Evolutionary conservation across 2,113 vertebrate genomes (phyloP), one percentile per base, ranked within the genome.

Genomic region (Cheirogaleus medius): DNA sequence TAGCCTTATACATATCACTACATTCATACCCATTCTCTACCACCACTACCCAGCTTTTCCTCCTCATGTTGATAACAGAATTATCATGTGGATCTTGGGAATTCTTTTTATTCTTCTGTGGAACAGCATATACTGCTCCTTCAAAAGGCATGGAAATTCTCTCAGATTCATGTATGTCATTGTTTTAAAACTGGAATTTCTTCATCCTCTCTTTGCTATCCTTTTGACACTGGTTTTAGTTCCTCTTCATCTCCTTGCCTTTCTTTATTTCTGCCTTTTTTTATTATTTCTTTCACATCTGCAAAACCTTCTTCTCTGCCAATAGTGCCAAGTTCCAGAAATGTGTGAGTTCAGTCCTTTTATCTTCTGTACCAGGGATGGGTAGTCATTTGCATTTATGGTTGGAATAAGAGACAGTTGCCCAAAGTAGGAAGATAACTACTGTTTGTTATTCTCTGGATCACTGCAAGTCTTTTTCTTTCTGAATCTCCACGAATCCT

Each of bases 201-300:
- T 95, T 93, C 80, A 90, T 89, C 52, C 64, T 93, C 29, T 54
- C 76, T 54, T 93, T 96, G 49, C 90, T 23, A 32, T 90, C 92
- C 69, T 95, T 29, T 80, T 90, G 47, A 84, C 47, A 56, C 17
- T 64, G 37, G 12, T 77, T 96, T 90, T 92, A 47, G 74, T 92
- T 93, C 63, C 23, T 95, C 71, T 94, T 91, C 37, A 95, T 85
- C 29, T 54, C 39, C 34, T 92, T 86, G 47, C 29, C 47, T 82
- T 91, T 89, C 71, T 56, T 69, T 63, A 77, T 91, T 82, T 84
- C 73, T 90, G 27, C n/a, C 54, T 86, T 84, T 56, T 54, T 42
- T 85, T 17, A 39, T 87, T 80, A 76, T 95, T 95, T 90, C 49
- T 95, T 93, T 60, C 27, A 54, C 56, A 56, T 73, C 77, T 87